phyloP scores from a whole-genome alignment of 2,888 invertebrate species.

The Nemoura dubitans region DNA sequence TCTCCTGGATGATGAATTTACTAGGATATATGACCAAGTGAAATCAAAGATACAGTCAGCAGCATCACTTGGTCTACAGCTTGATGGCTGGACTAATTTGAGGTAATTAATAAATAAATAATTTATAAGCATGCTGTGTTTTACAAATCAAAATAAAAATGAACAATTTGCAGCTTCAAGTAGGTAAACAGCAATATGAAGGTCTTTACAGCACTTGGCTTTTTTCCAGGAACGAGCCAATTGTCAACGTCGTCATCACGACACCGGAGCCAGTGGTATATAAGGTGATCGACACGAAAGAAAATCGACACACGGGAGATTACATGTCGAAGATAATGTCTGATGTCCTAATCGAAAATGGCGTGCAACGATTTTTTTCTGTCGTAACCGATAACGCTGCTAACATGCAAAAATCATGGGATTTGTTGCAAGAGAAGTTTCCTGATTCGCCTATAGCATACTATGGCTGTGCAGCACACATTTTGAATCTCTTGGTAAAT shows the following conservation, averaged over 20 bases:
- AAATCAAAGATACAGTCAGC: not conserved
- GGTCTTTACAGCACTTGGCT: no score
- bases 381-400: constrained; percentile 52
- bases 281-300: no score
- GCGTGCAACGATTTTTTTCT: not conserved
- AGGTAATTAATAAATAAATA: no score
- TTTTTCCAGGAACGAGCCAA: not conserved
- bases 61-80: constrained; percentile 1
- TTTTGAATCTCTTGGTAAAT: no score
- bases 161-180: no score
- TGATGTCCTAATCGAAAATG: not conserved
- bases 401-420: constrained; percentile 52
- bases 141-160: no score
- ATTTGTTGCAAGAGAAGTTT: constrained; percentile 52
- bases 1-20: not conserved
- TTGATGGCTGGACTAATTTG: constrained; percentile 23
- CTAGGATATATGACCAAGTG: not conserved
- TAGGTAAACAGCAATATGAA: no score
- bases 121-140: no score
- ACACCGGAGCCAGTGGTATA: constrained; percentile 20
- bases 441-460: no score
- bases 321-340: constrained; percentile 1
- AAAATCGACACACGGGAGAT: constrained; percentile 16
- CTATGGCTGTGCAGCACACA: no score
- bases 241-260: constrained; percentile 15